A percentile compares a stretch with the other conserved stretches of the same genome.
phyloP scores from a whole-genome alignment of 2,113 vertebrate genomes.

The Calidris pygmaea region DNA sequence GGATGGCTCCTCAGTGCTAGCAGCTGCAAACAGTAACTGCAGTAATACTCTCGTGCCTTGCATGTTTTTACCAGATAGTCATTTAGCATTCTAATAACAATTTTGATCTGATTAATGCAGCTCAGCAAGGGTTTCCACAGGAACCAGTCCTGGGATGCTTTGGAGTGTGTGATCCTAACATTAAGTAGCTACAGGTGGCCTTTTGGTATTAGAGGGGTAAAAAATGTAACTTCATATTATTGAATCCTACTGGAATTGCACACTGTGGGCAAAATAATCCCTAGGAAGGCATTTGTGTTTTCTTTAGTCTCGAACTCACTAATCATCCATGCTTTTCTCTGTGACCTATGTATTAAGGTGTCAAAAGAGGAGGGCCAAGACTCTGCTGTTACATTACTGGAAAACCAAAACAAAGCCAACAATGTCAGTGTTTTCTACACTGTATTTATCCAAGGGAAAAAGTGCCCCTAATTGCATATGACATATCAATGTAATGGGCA shows the following conservation, averaged over 20 bases:
- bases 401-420: not conserved
- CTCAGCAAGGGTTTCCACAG: not conserved
- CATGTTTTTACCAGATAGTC: not conserved
- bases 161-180: not conserved
- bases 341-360: not conserved
- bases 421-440: not conserved
- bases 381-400: not conserved
- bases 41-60: not conserved
- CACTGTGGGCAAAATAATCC: not conserved
- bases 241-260: not conserved
- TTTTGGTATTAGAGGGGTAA: not conserved
- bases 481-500: not conserved
- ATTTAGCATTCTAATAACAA: not conserved
- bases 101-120: slow-evolving; percentile 17
- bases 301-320: not conserved
- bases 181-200: not conserved
- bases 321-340: not conserved
- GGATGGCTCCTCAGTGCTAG: not conserved
- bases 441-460: not conserved
- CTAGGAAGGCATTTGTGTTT: not conserved
- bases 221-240: not conserved
- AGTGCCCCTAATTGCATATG: not conserved
- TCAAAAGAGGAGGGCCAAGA: not conserved
- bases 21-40: not conserved
- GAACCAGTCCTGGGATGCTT: not conserved